These are phyloP conservation scores for Procambarus clarkii DNA, from an alignment of 1,140 invertebrate species.

Conservation along the genomic window DNA sequence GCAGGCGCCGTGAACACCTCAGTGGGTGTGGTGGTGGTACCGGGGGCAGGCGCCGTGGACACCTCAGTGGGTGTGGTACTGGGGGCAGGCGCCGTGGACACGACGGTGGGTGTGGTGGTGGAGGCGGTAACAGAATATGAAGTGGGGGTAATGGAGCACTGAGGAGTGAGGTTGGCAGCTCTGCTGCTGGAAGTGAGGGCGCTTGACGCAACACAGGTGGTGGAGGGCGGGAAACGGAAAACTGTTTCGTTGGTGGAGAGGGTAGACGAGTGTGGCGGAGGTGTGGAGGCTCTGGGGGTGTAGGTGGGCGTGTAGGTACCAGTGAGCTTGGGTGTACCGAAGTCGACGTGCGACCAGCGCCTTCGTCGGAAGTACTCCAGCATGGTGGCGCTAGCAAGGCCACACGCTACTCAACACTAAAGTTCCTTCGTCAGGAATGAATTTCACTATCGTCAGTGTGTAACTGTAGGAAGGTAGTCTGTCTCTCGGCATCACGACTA, in stretches of 20 bases:
- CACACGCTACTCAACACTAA: not conserved
- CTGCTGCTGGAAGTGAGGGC: not conserved
- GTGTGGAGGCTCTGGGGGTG: not conserved
- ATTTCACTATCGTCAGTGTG: no score
- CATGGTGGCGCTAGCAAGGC: not conserved
- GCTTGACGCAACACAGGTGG: no score
- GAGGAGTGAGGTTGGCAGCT: not conserved
- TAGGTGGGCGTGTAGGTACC: not conserved
- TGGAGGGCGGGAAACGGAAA: not conserved
- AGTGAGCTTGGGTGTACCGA: not conserved
- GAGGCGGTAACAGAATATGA: not conserved
- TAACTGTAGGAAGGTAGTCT: no score
- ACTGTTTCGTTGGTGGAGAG: not conserved
- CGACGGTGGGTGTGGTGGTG: not conserved
- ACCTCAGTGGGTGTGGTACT: no score
- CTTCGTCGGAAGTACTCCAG: conserved; percentile 23
- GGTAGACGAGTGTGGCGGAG: not conserved
- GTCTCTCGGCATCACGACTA: no score
- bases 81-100: no score
- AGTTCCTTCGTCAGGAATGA: not conserved
- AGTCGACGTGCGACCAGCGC: conserved; percentile 28
- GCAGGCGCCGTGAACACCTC: no score
- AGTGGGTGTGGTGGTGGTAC: no score
- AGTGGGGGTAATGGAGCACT: not conserved
- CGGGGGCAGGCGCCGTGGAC: no score